Conservation (phyloP, 2,797 vertebrate genomes). For the Sardinella longiceps region DNA sequence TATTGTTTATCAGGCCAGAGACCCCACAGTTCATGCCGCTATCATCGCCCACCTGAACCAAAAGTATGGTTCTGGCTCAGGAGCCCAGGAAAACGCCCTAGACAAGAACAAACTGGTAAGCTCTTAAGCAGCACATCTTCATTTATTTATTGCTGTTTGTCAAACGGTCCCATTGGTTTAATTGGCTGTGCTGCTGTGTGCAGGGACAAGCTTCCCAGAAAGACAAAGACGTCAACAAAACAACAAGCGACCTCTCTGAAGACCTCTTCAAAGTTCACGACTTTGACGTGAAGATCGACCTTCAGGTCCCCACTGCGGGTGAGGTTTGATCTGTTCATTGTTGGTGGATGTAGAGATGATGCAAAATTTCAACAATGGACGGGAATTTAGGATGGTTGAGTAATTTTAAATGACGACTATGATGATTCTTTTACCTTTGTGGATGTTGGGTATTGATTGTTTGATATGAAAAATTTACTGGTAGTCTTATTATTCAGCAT, state of each 20-base stretch:
- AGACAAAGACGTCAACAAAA: constrained; percentile 92
- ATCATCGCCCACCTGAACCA: constrained; percentile 97
- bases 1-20: constrained; percentile 82
- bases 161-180: not conserved
- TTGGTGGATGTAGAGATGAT: not conserved
- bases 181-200: constrained; percentile 23
- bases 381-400: too few species aligned
- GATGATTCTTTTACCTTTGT: too few species aligned
- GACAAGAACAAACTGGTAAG: constrained; percentile 84
- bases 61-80: constrained; percentile 92
- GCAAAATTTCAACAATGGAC: too few species aligned
- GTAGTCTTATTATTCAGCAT: too few species aligned
- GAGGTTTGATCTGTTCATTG: constrained; percentile 43
- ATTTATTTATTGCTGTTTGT: not conserved
- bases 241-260: constrained; percentile 95
- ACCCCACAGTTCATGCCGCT: constrained; percentile 97
- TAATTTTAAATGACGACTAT: too few species aligned
- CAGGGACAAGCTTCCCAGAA: constrained; percentile 80
- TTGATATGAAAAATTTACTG: too few species aligned
- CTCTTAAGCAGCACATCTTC: not conserved
- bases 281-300: constrained; percentile 98
- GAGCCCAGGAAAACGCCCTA: constrained; percentile 75
- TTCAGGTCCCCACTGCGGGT: constrained; percentile 99
- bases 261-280: constrained; percentile 99
- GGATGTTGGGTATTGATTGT: too few species aligned